Evolutionary conservation across 2,888 invertebrate genomes (phyloP).

Genomic region (Aricia artaxerxes): DNA sequence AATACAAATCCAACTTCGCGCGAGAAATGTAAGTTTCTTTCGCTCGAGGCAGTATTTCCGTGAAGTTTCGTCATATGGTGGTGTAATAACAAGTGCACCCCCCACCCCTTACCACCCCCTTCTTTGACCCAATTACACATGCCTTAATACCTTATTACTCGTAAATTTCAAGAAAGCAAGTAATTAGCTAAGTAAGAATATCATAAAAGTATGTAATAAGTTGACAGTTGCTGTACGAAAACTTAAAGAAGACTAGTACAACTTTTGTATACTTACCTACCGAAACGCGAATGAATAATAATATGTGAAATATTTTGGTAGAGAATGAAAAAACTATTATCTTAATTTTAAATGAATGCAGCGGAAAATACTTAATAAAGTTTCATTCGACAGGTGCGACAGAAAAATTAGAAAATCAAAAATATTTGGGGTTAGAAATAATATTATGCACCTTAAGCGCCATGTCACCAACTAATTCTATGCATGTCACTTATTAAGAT

Average conservation of each 20-base stretch:
- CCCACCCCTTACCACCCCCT: constrained; percentile 52
- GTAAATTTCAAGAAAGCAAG: constrained; percentile 31
- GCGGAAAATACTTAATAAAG: not conserved
- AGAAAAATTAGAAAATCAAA: no score
- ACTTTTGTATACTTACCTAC: not conserved
- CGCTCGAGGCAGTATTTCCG: constrained; percentile 70
- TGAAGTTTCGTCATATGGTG: constrained; percentile 69
- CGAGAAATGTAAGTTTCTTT: constrained; percentile 59
- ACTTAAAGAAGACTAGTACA: not conserved
- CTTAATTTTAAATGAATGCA: not conserved
- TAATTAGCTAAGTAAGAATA: not conserved
- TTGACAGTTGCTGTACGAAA: not conserved
- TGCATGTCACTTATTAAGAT: not conserved
- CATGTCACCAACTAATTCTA: not conserved
- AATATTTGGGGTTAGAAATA: no score
- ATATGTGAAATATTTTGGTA: not conserved
- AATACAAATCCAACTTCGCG: constrained; percentile 40
- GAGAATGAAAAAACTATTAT: not conserved
- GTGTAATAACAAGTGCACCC: constrained; percentile 68
- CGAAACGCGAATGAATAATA: not conserved
- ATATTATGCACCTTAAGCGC: not conserved
- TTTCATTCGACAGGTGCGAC: no score
- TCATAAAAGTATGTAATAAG: not conserved
- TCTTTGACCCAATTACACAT: constrained; percentile 69
- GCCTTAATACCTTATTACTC: constrained; percentile 40